A percentile compares a stretch with the other conserved stretches of the same genome.
Conservation (phyloP, 92 coral and sea anemone species). For the Palythoa caribaeorum region DNA sequence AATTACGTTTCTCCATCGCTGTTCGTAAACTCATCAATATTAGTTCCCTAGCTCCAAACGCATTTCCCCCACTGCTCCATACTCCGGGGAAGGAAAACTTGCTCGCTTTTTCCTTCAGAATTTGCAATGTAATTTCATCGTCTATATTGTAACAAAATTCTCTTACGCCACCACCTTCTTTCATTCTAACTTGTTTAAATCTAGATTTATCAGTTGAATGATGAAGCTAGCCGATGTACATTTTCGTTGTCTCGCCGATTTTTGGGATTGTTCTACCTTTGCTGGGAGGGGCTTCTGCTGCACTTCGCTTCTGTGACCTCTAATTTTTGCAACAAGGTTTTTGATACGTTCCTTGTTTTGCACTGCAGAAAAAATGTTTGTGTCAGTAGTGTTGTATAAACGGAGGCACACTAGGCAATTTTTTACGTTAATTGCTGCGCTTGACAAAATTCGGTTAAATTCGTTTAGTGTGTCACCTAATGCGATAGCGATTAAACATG, state of each 20-base stretch:
- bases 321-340: conserved; percentile 17
- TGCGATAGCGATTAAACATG: too few relatives aligned
- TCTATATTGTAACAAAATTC: conserved; percentile 52
- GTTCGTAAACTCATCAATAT: conserved; percentile 52
- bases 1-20: conserved; percentile 57
- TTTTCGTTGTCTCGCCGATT: conserved; percentile 34
- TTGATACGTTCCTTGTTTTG: conserved; percentile 20
- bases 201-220: conserved; percentile 30
- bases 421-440: too few relatives aligned
- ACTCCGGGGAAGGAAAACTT: conserved; percentile 62
- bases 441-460: too few relatives aligned
- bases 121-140: conserved; percentile 50
- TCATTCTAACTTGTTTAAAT: conserved; percentile 59
- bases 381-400: background rate
- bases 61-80: background rate
- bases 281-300: background rate
- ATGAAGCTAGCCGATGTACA: conserved; percentile 68
- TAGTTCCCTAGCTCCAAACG: conserved; percentile 22
- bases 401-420: too few relatives aligned
- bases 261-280: conserved; percentile 19
- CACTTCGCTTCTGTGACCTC: conserved; percentile 5
- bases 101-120: conserved; percentile 49
- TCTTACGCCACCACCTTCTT: conserved; percentile 62
- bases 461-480: too few relatives aligned
- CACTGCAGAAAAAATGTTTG: conserved; percentile 8